Evolutionary conservation across 2,888 invertebrate species (phyloP).

Genomic region (Ferrisia virgata): DNA sequence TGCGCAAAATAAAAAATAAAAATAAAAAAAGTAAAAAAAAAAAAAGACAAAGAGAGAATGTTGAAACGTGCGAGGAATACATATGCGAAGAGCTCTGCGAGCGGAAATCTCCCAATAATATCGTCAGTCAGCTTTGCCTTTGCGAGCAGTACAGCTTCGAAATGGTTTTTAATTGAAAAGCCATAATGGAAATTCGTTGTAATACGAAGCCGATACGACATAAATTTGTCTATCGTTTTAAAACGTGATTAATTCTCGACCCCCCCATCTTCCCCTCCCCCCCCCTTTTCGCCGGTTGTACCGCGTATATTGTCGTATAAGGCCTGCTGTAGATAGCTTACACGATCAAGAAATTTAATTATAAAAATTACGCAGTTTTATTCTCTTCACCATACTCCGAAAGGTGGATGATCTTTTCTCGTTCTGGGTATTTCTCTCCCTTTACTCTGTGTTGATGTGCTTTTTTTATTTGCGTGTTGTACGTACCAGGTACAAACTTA

Average conservation of each 20-base stretch:
- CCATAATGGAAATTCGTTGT: constrained; percentile 29
- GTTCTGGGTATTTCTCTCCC: background rate
- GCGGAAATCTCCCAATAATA: background rate
- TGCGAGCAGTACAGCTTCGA: background rate
- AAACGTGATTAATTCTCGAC: background rate
- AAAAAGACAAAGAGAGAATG: too few relatives aligned
- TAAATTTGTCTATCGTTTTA: constrained; percentile 6
- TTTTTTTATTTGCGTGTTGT: background rate
- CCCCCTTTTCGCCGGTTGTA: too few relatives aligned
- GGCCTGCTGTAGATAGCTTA: too few relatives aligned
- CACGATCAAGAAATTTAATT: background rate
- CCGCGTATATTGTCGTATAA: too few relatives aligned
- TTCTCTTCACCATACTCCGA: too few relatives aligned
- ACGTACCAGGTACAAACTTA: too few relatives aligned
- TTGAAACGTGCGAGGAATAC: background rate
- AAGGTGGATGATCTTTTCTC: background rate
- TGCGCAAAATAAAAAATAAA: too few relatives aligned
- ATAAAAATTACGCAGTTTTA: constrained; percentile 6
- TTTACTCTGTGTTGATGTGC: background rate
- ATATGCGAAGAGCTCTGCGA: background rate
- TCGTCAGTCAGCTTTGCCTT: background rate
- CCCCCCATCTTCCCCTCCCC: background rate
- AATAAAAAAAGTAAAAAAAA: too few relatives aligned
- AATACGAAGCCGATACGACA: background rate
- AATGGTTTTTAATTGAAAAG: constrained; percentile 16